Base-by-base conservation (phyloP, 2,797 vertebrate genomes). In the Phrynocephalus guinanensis region DNA sequence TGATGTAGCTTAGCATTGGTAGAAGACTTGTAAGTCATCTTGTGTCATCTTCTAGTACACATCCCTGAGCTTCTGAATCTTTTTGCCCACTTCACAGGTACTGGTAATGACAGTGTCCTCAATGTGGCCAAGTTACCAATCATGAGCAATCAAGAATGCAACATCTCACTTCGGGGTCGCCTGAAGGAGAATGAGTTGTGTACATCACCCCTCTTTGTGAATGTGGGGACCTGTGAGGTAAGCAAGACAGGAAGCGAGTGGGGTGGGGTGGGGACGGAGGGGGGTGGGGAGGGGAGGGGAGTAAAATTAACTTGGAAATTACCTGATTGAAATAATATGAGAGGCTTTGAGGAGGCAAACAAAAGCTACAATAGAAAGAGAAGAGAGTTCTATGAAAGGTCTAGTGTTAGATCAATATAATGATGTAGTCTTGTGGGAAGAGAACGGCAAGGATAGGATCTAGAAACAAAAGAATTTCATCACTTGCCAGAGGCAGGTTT, bases 191-290 rank as follows among this genome's bases (percentile, higher is more conserved):
- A 95, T 0, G 99, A 99, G 95, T 98, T 99, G 97, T 99, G 99
- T 95, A 99, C 99, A 0, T 93, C 89, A 56, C 96, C 97, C 0
- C 96, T 98, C 92, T 91, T 93, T 0, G 96, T 95, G 0, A 97
- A 98, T 0, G 97, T 97, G 1, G 98, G 99, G 0, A 98, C 98
- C 80, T 99, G 99, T 2, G 99, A 99, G 98, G 99, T 99, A 94
- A 90, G 96, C 87, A 33, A 28, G 0, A 1, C n/a, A 38, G 48
- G 56, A 24, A 72, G 1, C 9, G 68, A 5, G 38, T 44, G 38
- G 3, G 38, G 38, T 44, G 38, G 38, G 38, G 5, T 4, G 33
- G n/a, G 28, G 52, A 71, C 33, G 2, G 33, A 33, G 38, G 38
- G 38, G 5, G n/a, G 38, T 38, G 38, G 38, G 38, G 5, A 5